Evolutionary conservation across 1,140 invertebrate species (phyloP).

Genomic region (Ips typographus): DNA sequence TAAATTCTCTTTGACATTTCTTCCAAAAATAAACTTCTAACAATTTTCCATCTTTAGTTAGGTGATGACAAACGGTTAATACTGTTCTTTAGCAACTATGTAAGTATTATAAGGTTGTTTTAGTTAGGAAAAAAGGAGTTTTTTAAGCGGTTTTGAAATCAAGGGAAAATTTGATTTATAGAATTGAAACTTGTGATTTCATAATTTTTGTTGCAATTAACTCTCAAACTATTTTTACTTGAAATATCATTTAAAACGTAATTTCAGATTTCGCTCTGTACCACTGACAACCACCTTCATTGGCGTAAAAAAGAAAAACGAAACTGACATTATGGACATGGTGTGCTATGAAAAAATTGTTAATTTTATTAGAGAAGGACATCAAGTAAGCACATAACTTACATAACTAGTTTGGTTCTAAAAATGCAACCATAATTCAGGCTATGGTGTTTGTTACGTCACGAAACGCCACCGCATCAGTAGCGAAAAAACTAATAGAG

Average conservation of each 20-base stretch:
- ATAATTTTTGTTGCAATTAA: too few relatives aligned
- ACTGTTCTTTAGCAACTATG: too few relatives aligned
- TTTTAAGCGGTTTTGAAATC: background rate
- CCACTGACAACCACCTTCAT: constrained; percentile 92
- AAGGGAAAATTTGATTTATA: too few relatives aligned
- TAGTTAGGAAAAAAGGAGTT: background rate
- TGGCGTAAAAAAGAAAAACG: constrained; percentile 81
- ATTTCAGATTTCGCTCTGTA: constrained; percentile 70
- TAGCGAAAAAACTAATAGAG: constrained; percentile 59
- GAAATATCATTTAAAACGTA: background rate
- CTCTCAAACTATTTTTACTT: too few relatives aligned
- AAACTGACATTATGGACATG: constrained; percentile 77
- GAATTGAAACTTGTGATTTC: too few relatives aligned
- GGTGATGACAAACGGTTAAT: too few relatives aligned
- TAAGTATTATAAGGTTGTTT: too few relatives aligned
- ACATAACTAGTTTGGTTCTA: background rate
- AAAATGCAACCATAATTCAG: constrained; percentile 24
- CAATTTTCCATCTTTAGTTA: too few relatives aligned
- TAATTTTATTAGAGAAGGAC: constrained; percentile 82
- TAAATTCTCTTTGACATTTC: too few relatives aligned
- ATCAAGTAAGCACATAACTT: constrained; percentile 64
- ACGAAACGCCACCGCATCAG: constrained; percentile 89
- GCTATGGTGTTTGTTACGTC: constrained; percentile 99
- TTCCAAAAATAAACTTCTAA: too few relatives aligned
- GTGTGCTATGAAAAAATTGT: constrained; percentile 93